A percentile compares a stretch with the other conserved stretches of the same genome.
Conservation (phyloP, 2,888 invertebrate genomes). For the Fragum whitleyi region DNA sequence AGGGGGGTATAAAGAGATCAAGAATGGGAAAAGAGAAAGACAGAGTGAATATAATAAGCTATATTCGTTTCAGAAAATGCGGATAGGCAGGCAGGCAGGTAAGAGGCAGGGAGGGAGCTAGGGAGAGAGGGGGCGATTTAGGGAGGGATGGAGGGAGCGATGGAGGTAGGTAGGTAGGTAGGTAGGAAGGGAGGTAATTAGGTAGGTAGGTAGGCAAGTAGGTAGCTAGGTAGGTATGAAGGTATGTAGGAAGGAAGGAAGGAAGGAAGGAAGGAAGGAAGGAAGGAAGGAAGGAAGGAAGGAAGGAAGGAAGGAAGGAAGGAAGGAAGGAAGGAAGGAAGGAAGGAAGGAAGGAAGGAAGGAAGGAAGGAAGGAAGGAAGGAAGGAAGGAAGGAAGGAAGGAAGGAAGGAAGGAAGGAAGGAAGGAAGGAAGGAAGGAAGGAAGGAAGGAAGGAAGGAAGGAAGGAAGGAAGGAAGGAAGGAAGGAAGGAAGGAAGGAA, state of each 20-base stretch:
- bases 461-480: conserved; percentile 20
- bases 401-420: conserved; percentile 36
- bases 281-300: conserved; percentile 23
- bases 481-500: conserved; percentile 21
- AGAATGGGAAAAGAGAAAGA: too few species aligned
- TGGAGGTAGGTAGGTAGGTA: too few species aligned
- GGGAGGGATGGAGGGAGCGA: too few species aligned
- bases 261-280: conserved; percentile 21
- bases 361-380: conserved; percentile 30
- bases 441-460: conserved; percentile 22
- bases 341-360: conserved; percentile 22
- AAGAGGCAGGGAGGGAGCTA: too few species aligned
- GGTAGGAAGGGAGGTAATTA: too few species aligned
- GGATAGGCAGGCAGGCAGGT: too few species aligned
- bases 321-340: conserved; percentile 24
- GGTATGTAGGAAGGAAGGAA: not conserved
- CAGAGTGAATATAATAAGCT: too few species aligned
- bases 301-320: conserved; percentile 32
- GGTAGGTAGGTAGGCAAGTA: too few species aligned
- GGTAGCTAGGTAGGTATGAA: too few species aligned
- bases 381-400: conserved; percentile 40
- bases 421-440: conserved; percentile 28
- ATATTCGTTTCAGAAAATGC: too few species aligned
- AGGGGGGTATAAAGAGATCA: too few species aligned
- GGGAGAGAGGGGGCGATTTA: too few species aligned